phyloP scores from a whole-genome alignment of 2,113 vertebrate species.

The Lepus europaeus region DNA sequence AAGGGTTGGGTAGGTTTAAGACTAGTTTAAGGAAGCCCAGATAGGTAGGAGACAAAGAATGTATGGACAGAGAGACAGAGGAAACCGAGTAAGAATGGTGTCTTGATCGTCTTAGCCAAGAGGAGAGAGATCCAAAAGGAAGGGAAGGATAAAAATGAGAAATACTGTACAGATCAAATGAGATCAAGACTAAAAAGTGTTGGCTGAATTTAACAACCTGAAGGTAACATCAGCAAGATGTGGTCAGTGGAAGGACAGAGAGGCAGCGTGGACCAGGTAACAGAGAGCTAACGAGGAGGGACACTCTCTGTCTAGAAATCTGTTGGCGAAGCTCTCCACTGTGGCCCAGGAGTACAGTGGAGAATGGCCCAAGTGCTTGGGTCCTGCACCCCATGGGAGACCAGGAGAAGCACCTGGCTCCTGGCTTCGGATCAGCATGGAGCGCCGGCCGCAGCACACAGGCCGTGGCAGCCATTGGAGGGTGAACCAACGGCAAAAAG shows the following conservation, averaged over 20 bases:
- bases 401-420: too few relatives aligned
- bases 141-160: neutral
- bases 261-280: rapidly evolving
- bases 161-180: neutral
- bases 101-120: neutral
- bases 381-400: too few relatives aligned
- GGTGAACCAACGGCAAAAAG: too few relatives aligned
- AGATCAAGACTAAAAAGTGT: neutral
- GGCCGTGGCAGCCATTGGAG: too few relatives aligned
- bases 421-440: too few relatives aligned
- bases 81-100: neutral
- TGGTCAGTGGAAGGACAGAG: neutral
- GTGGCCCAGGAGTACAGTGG: too few relatives aligned
- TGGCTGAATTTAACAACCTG: neutral
- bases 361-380: too few relatives aligned
- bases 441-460: too few relatives aligned
- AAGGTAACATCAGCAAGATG: neutral
- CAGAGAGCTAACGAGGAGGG: neutral
- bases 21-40: neutral
- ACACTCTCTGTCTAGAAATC: neutral
- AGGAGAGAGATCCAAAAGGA: neutral
- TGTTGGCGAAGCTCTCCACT: neutral
- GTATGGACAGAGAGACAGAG: neutral
- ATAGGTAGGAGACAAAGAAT: neutral
- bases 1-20: neutral